Percentiles rank a stretch among this genome's conserved stretches.
These are phyloP conservation scores for Danionella cerebrum DNA, from an alignment of 2,113 vertebrate species.

Conservation along the genomic window DNA sequence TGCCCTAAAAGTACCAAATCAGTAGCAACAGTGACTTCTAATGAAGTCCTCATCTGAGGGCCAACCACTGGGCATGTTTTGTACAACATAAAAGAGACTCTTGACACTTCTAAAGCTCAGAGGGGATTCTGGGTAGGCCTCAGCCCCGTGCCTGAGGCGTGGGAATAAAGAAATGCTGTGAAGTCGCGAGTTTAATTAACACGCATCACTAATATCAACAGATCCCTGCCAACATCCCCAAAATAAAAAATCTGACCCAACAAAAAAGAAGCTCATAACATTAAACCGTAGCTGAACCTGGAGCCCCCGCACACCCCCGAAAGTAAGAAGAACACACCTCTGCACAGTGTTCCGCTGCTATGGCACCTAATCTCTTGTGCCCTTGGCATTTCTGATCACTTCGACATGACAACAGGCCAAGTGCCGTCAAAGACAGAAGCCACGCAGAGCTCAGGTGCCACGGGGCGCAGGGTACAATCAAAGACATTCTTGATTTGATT, in stretches of 20 bases:
- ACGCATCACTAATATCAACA: slow-evolving; percentile 18
- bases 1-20: not conserved
- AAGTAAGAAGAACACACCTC: not conserved
- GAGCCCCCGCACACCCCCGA: not conserved
- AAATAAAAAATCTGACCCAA: not conserved
- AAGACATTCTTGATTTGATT: slow-evolving; percentile 33
- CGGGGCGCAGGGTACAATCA: slow-evolving; percentile 21
- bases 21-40: not conserved
- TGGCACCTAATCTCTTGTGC: slow-evolving; percentile 28
- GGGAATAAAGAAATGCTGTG: slow-evolving; percentile 48
- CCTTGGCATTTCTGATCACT: slow-evolving; percentile 38
- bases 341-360: not conserved
- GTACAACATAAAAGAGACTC: slow-evolving; percentile 17
- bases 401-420: slow-evolving; percentile 44
- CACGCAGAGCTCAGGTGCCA: slow-evolving; percentile 15
- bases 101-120: slow-evolving; percentile 19
- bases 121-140: slow-evolving; percentile 21
- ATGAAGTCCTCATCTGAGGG: not conserved
- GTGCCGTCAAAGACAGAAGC: slow-evolving; percentile 26
- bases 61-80: slow-evolving; percentile 27
- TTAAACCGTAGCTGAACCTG: not conserved
- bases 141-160: slow-evolving; percentile 31
- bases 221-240: not conserved
- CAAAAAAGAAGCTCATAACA: slow-evolving; percentile 8
- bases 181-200: slow-evolving; percentile 54